phyloP scores from a whole-genome alignment of 2,888 invertebrate species.

The Epinotia demarniana region DNA sequence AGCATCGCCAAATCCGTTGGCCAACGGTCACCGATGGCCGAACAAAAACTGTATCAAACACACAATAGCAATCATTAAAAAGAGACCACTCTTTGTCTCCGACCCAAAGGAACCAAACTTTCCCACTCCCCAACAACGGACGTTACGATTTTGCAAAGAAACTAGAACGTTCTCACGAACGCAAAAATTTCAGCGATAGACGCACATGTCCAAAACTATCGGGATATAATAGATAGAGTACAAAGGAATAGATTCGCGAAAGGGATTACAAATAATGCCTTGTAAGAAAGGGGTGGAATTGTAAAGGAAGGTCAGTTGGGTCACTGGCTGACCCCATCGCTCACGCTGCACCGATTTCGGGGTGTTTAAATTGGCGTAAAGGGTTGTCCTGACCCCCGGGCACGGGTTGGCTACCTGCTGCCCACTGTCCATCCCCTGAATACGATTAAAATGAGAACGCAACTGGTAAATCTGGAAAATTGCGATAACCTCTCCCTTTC shows the following conservation, averaged over 20 bases:
- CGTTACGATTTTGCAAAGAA: slow-evolving; percentile 83
- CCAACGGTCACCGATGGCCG: slow-evolving; percentile 79
- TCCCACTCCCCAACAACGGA: slow-evolving; percentile 69
- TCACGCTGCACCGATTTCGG: slow-evolving; percentile 82
- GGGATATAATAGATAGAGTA: slow-evolving; percentile 69
- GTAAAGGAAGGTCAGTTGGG: slow-evolving; percentile 76
- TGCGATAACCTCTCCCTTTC: slow-evolving; percentile 76
- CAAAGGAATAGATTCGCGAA: slow-evolving; percentile 85
- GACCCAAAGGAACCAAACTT: slow-evolving; percentile 67
- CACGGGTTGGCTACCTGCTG: slow-evolving; percentile 80
- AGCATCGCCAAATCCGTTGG: slow-evolving; percentile 80
- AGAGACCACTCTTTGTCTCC: slow-evolving; percentile 81
- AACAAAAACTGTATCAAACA: slow-evolving; percentile 78
- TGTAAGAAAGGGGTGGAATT: slow-evolving; percentile 80
- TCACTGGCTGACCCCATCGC: slow-evolving; percentile 83
- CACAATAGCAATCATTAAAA: slow-evolving; percentile 83
- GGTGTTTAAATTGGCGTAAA: slow-evolving; percentile 80
- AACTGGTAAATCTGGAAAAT: slow-evolving; percentile 75
- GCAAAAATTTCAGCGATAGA: slow-evolving; percentile 81
- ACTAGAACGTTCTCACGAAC: slow-evolving; percentile 82
- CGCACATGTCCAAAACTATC: slow-evolving; percentile 67
- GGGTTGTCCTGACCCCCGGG: slow-evolving; percentile 78
- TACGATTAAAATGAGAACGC: slow-evolving; percentile 82
- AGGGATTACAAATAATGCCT: slow-evolving; percentile 85
- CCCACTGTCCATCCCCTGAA: slow-evolving; percentile 66